Base-by-base conservation (phyloP, 2,888 invertebrate genomes). In the Drosophila gaucha region DNA sequence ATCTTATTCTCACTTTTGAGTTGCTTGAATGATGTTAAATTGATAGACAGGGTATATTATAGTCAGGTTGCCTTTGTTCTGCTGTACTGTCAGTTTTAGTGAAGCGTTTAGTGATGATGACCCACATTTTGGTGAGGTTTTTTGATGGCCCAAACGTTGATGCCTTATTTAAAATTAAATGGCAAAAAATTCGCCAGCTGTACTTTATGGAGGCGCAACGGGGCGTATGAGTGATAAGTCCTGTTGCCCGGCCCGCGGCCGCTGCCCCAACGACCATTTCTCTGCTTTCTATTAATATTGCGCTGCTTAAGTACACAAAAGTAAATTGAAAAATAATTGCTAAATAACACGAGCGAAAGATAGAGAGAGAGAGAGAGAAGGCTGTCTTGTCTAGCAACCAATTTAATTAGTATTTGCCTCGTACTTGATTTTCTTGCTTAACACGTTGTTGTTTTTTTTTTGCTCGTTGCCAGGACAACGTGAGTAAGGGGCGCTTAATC, bases 301-400 rank as follows among this genome's bases (percentile, higher is more conserved):
- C 26, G 58, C 46, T 67, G 41, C 63, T 52, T 51, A 52, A 39
- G 56, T 55, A 67, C 24, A 75, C 63, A 75, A 46, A 78, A 78
- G 54, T 52, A 78, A 87, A 82, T 87, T 85, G 87, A 59, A 85
- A 85, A 87, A 75, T 85, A 82, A 82, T 82, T 82, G 75, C 65
- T 57, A 44, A 69, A 70, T 73, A 69, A 83, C 74, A 44, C 8
- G 54, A 16, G 28, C 24, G 18, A 16, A 41, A 39, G n/a, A 39
- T 14, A n/a, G 14, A 14, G 14, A 6, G 24, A 6, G 5, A 10
- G 41, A 5, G 30, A 3, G 10, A 18, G 9, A 10, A 0, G 12
- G 28, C 28, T 8, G 28, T 1, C 28, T 6, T 28, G 8, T 1
- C 28, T 22, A 26, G 47, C 60, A 38, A 58, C 49, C 62, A 65